Percentiles rank a stretch among this genome's conserved stretches.
Conservation (phyloP, 2,113 vertebrate genomes). For the Chamaea fasciata region DNA sequence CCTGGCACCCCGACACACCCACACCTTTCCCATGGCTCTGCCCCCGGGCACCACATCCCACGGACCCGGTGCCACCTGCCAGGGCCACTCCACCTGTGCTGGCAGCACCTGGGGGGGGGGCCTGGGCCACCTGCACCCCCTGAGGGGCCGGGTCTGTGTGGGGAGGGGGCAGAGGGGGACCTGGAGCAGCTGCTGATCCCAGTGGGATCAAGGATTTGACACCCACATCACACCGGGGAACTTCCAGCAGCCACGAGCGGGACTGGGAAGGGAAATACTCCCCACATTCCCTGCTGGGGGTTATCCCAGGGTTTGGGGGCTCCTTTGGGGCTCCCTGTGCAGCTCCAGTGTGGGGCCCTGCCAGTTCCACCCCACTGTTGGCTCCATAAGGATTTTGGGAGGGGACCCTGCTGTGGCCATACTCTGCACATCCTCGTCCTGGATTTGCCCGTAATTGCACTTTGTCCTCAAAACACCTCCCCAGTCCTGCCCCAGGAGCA, state of each 20-base stretch:
- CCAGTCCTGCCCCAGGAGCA: neutral
- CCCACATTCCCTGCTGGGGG: neutral
- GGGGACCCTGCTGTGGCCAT: rapidly evolving
- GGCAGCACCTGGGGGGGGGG: neutral
- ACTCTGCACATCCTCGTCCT: neutral
- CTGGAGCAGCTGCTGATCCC: neutral
- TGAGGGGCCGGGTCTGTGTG: rapidly evolving
- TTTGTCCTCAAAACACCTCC: neutral
- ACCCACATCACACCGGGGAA: neutral
- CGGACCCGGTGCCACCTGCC: neutral
- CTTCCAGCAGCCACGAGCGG: neutral
- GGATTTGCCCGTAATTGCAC: neutral
- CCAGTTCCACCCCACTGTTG: neutral
- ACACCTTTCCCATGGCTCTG: neutral
- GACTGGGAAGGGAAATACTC: neutral
- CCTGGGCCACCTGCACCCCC: neutral
- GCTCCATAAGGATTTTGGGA: neutral
- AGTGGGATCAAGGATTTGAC: neutral
- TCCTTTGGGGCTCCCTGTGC: neutral
- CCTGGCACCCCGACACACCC: neutral
- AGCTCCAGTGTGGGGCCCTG: rapidly evolving
- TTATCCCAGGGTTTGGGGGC: neutral
- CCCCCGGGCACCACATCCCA: neutral
- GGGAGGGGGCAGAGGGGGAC: neutral
- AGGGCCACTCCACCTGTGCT: neutral